Evolutionary conservation across 2,888 invertebrate genomes (phyloP).

Genomic region (Meliscaeva auricollis): DNA sequence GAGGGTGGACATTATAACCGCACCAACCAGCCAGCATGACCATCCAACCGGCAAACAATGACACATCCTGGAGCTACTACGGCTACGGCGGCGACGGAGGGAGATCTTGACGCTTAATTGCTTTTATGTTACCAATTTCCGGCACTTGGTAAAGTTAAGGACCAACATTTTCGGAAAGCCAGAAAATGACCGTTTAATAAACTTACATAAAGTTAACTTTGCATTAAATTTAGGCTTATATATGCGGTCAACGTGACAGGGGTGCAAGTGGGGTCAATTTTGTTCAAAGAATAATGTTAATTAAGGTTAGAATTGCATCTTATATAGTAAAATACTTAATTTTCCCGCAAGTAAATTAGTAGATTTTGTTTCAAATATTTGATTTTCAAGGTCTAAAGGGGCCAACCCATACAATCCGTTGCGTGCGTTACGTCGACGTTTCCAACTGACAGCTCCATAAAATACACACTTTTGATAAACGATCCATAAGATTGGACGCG

Average conservation of each 20-base stretch:
- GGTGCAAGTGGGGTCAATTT: constrained; percentile 13
- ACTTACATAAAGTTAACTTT: constrained; percentile 48
- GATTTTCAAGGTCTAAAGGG: too few species aligned
- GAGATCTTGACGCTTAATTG: constrained; percentile 64
- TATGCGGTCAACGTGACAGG: background rate
- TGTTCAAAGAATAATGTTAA: background rate
- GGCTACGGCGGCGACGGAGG: too few species aligned
- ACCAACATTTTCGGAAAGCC: constrained; percentile 45
- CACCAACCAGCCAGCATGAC: constrained; percentile 27
- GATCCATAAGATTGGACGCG: too few species aligned
- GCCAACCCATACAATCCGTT: too few species aligned
- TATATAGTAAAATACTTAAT: too few species aligned
- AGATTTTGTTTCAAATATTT: too few species aligned
- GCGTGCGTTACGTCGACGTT: too few species aligned
- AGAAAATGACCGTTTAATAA: constrained; percentile 71
- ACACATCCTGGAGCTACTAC: constrained; percentile 68
- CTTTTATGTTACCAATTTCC: constrained; percentile 76
- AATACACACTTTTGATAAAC: too few species aligned
- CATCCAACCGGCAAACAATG: constrained; percentile 68
- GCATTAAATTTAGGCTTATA: background rate
- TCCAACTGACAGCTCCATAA: too few species aligned
- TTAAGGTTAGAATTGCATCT: background rate
- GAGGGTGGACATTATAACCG: constrained; percentile 64
- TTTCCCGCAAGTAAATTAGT: too few species aligned
- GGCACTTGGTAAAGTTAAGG: constrained; percentile 65